These are phyloP conservation scores for Acleris literana DNA, from an alignment of 2,888 invertebrate genomes.

Conservation along the genomic window DNA sequence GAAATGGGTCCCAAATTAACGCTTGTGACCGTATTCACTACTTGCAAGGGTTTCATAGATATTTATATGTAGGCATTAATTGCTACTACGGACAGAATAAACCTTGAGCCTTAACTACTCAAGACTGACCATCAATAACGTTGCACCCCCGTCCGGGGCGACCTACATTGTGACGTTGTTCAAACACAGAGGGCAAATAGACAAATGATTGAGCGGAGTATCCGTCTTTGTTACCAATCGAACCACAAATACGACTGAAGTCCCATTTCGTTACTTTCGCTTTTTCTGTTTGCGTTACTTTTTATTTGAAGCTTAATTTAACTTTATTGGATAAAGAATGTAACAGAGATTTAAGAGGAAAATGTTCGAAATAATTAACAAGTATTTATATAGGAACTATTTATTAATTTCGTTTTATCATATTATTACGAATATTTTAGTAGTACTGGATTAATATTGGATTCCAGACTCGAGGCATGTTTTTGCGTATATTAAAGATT, in stretches of 20 bases:
- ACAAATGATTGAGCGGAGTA: slow-evolving; percentile 13
- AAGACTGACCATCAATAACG: slow-evolving; percentile 2
- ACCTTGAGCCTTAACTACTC: background rate
- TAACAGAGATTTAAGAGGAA: background rate
- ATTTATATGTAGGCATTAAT: no score
- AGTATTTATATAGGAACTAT: background rate
- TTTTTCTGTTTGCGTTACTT: background rate
- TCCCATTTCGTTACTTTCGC: background rate
- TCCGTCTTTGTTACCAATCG: background rate
- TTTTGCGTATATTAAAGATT: background rate
- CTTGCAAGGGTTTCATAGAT: no score
- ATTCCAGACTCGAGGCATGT: background rate
- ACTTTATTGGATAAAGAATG: background rate
- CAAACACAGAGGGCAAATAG: slow-evolving; percentile 5
- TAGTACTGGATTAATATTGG: background rate
- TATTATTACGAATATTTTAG: background rate
- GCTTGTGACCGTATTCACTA: no score
- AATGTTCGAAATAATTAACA: background rate
- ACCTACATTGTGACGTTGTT: slow-evolving; percentile 4
- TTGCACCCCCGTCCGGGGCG: background rate
- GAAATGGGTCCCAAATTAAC: no score
- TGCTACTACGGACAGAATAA: background rate
- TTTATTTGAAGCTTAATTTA: background rate
- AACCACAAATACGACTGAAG: background rate
- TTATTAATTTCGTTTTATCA: background rate